Base-by-base conservation (phyloP, 2,113 vertebrate species). In the Anas platyrhynchos region DNA sequence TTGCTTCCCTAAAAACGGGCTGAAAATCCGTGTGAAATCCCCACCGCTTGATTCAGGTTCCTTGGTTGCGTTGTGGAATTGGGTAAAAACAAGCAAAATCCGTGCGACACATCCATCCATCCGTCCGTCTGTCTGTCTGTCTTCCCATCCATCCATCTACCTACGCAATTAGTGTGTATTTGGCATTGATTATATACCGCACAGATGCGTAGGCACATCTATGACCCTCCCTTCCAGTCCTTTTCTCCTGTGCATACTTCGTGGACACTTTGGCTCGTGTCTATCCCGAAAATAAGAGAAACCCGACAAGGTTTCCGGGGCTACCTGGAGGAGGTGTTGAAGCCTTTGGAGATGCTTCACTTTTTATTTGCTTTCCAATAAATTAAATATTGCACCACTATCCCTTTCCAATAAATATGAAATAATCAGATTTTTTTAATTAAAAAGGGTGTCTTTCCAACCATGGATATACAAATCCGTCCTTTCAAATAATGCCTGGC, bases 191-290 rank as follows among this genome's bases (percentile, higher is more conserved):
- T 32, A 7, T 48, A 36, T 8, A 34, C 21, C 36, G 23, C 13
- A 26, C 10, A 66, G n/a, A 15, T 12, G 34, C 3, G 11, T 14
- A 9, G 32, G 26, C 16, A 1, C 22, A 7, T 7, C 6, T 17
- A 9, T 34, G 18, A 3, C 72, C 7, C 55, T 15, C 26, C 34
- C 16, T 38, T 3, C 6, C 11, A 58, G 9, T 2, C 32, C 29
- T 46, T n/a, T 79, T 11, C 56, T 59, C 21, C 68, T 20, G 5
- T 2, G 5, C 32, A 2, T 23, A 36, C 11, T 7, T 14, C 3
- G 7, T 2, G 10, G 2, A 27, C 17, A 0, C 5, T 5, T 7
- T 9, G 3, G 1, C 13, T 27, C 32, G 3, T 18, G 8, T 10
- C 38, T 8, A 25, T 5, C 36, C 74, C 16, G 3, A 34, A 63